Evolutionary conservation across 1,140 invertebrate genomes (phyloP), one percentile per base, ranked within the genome.

Genomic region (Berghia stephanieae): DNA sequence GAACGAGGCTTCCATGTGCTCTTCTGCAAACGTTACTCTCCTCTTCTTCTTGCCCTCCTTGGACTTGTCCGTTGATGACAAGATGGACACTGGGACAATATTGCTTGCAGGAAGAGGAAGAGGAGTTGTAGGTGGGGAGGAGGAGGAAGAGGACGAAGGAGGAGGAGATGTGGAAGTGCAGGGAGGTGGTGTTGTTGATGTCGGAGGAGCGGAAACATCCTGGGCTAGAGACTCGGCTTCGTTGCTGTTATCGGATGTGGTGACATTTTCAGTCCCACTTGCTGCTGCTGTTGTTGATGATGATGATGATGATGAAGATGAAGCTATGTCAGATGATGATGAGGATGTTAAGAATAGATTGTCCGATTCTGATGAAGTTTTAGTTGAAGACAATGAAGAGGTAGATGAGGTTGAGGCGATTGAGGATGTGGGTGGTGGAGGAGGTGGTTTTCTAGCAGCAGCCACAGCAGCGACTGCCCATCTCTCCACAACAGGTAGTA

Each of bases 401-500:
- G 55, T 31, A 10, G 55, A n/a, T 63, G 38, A n/a, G 10, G 36
- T 1, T 16, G 70, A 13, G 43, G 70, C 38, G 1, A 63, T 34
- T 16, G 74, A 49, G 5, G 74, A 49, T 21, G 74, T 49, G 27
- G 63, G 60, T 18, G 77, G 77, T 8, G 77, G 77, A 0, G 79
- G 75, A 2, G 78, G 78, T 5, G 79, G 66, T 49, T 76, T 76
- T 24, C 74, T 60, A 21, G 81, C 82, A 71, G 80, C 79, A 13
- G 73, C 79, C 57, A 85, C 81, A 34, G 57, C 72, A 24, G 75
- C 24, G 24, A 74, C 75, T 10, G 83, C 78, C 82, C 83, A 84
- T 81, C 80, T 83, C 86, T 96, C 93, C 57, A 98, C 93, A 24
- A 95, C 92, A 36, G 77, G 79, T 70, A 91, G 81, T 63, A 99